A percentile compares a stretch with the other conserved stretches of the same genome.
These are phyloP conservation scores for Agrochola lychnidis DNA, from an alignment of 2,888 invertebrate genomes.

Conservation along the genomic window DNA sequence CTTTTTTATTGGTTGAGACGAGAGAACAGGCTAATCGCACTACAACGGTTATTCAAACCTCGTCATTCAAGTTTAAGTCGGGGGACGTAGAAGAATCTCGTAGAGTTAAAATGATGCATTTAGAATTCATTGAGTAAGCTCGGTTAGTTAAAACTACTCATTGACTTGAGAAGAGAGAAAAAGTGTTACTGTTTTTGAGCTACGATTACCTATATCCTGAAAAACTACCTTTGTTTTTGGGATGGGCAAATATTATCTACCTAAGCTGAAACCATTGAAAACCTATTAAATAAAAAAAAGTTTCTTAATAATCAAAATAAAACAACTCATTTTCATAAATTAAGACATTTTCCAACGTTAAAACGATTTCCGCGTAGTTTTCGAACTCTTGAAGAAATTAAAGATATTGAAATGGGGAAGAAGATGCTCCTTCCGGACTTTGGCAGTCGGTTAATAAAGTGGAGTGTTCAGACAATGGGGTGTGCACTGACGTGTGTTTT, in stretches of 20 bases:
- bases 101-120: constrained; percentile 47
- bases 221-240: too few species aligned
- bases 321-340: background rate
- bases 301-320: background rate
- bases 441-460: background rate
- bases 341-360: background rate
- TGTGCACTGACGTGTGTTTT: constrained; percentile 42
- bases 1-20: constrained; percentile 58
- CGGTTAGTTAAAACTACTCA: constrained; percentile 9
- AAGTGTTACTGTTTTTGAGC: background rate
- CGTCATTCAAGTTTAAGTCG: constrained; percentile 60
- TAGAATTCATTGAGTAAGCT: constrained; percentile 45
- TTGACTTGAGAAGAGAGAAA: constrained; percentile 2
- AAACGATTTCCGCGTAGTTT: background rate
- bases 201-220: background rate
- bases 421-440: constrained; percentile 7
- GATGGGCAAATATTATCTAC: too few species aligned
- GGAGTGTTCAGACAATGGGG: constrained; percentile 28
- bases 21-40: constrained; percentile 54
- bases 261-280: too few species aligned
- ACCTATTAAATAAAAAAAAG: background rate
- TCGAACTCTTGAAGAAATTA: background rate
- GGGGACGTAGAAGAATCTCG: constrained; percentile 39
- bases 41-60: constrained; percentile 62
- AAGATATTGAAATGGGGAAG: background rate